Base-by-base conservation (phyloP, 2,888 invertebrate genomes). In the Iselma pallidipennis region DNA sequence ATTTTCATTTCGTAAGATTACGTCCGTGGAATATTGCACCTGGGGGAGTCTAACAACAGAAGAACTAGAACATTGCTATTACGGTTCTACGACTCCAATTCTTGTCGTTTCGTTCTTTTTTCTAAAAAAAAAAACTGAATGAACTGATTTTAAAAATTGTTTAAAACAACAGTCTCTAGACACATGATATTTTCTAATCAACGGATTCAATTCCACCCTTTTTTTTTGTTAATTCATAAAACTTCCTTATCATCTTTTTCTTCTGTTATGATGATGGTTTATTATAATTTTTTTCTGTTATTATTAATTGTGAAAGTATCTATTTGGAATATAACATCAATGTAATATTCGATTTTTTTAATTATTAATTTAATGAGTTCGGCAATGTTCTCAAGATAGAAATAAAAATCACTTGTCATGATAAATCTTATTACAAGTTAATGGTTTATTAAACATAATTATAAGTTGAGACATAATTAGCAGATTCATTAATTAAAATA, bases 1-100 rank as follows among this genome's bases (percentile, higher is more conserved):
- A 71, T 74, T 73, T 72, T 73, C 73, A 72, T 73, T 72, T 72
- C 68, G 67, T 66, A 66, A 72, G 74, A 74, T 74, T 74, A 71
- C 72, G 65, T 72, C 73, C 66, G 65, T 66, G 67, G 67, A 67
- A 66, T 70, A 74, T 70, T 67, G 71, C 72, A 74, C 74, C 75
- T 75, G 74, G 61, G 74, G 73, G 73, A 74, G 68, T 67, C 69
- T 57, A 37, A 61, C 64, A 25, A 25, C 37, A 25, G n/a, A 12
- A 25, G 63, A 63, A 72, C 70, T 71, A 67, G 72, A 71, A 63
- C 71, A 64, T 60, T 59, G 61, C 61, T 66, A 66, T 68, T 70
- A 69, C 66, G 62, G 64, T 66, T 63, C 45, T 45, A 45, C 45
- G 12, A 12, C 6, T 45, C 45, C 23, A 21, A 23, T 45, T 23